These are phyloP conservation scores for Homarus gammarus DNA, from an alignment of 2,888 invertebrate species.

Conservation along the genomic window DNA sequence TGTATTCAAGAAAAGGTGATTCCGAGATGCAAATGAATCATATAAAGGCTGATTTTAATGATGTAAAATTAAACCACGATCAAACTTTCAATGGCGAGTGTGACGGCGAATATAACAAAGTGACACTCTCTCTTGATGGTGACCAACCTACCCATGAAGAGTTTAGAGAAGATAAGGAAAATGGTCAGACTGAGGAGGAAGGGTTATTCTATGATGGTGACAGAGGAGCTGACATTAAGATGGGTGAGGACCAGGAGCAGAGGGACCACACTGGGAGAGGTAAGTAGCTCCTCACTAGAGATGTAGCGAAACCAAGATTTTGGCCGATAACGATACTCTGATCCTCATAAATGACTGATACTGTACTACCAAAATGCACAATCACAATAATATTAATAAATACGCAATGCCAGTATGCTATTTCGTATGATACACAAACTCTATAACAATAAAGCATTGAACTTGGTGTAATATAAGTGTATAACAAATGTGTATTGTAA, in stretches of 20 bases:
- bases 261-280: neutral
- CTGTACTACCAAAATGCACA: too few species aligned
- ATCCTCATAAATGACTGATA: too few species aligned
- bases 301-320: too few species aligned
- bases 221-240: neutral
- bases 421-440: too few species aligned
- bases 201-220: neutral
- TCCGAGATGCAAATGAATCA: conserved; percentile 19
- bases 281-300: neutral
- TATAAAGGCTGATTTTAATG: conserved; percentile 31
- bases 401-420: too few species aligned
- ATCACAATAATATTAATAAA: too few species aligned
- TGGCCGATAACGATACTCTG: too few species aligned
- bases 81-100: conserved; percentile 2
- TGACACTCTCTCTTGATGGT: neutral
- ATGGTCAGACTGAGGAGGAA: neutral
- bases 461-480: too few species aligned
- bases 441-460: too few species aligned
- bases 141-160: neutral
- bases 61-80: conserved; percentile 29
- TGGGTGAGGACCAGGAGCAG: conserved; percentile 1
- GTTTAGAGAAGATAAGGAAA: neutral
- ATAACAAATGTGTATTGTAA: too few species aligned
- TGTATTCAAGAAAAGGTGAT: conserved; percentile 54
- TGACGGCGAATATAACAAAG: conserved; percentile 2